phyloP scores from a whole-genome alignment of 2,888 invertebrate genomes.

The Gortyna flavago region DNA sequence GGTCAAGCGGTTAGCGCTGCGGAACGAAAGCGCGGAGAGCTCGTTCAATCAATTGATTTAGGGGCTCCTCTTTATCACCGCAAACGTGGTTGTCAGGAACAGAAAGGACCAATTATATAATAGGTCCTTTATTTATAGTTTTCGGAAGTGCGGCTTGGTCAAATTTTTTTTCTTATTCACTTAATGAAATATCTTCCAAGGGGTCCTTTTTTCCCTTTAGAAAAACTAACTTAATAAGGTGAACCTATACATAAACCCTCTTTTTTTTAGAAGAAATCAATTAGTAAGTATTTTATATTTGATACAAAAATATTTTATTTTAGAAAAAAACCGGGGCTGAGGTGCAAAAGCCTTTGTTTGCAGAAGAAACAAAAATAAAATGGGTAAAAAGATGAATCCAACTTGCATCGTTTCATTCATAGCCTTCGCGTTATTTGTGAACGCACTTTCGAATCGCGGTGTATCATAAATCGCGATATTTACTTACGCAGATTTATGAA shows the following conservation, averaged over 20 bases:
- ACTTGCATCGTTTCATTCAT: slow-evolving; percentile 46
- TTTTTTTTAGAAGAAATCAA: not conserved
- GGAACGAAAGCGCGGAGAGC: slow-evolving; percentile 51
- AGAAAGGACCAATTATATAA: slow-evolving; percentile 33
- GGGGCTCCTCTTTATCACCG: slow-evolving; percentile 31
- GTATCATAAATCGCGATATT: slow-evolving; percentile 54
- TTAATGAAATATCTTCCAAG: not conserved
- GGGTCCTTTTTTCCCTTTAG: not conserved
- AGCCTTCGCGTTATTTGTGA: slow-evolving; percentile 61
- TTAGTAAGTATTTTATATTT: too few relatives aligned
- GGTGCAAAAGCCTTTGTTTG: not conserved
- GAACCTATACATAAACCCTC: too few relatives aligned
- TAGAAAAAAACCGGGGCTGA: not conserved
- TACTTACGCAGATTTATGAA: slow-evolving; percentile 63
- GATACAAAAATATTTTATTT: not conserved
- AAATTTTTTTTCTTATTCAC: not conserved
- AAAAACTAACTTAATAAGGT: too few relatives aligned
- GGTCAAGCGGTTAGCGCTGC: slow-evolving; percentile 78
- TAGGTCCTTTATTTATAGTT: slow-evolving; percentile 23
- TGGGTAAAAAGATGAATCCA: slow-evolving; percentile 22
- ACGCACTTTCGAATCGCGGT: slow-evolving; percentile 63
- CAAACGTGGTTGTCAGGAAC: slow-evolving; percentile 37
- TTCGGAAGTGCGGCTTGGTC: not conserved
- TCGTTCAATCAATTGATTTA: slow-evolving; percentile 51
- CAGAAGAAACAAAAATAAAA: not conserved